Conservation (phyloP, 2,888 invertebrate species). For the Netelia melanura region DNA sequence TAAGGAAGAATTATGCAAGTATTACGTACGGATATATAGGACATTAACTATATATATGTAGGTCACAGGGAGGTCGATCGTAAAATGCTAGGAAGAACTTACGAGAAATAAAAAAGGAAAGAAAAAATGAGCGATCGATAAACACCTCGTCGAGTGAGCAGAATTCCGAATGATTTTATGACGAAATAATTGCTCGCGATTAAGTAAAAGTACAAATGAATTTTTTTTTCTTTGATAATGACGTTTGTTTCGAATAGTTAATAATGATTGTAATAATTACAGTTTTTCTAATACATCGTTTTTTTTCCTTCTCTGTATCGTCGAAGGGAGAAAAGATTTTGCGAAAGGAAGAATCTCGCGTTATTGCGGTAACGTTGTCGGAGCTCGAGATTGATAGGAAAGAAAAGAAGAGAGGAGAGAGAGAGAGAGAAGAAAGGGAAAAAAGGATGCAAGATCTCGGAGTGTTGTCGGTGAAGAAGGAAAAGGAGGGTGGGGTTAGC, state of each 20-base stretch:
- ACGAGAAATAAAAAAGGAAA: not conserved
- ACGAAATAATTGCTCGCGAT: not conserved
- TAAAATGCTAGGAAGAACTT: not conserved
- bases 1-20: slow-evolving; percentile 37
- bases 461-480: slow-evolving; percentile 18
- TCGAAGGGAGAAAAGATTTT: too few species aligned
- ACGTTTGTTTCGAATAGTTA: not conserved
- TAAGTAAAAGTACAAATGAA: not conserved
- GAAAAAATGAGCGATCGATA: not conserved
- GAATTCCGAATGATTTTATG: not conserved
- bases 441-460: not conserved
- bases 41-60: not conserved
- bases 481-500: not conserved
- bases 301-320: too few species aligned
- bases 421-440: slow-evolving; percentile 41
- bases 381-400: not conserved
- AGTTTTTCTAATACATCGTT: not conserved
- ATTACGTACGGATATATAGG: slow-evolving; percentile 4
- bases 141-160: not conserved
- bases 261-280: not conserved
- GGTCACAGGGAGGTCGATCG: not conserved
- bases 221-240: not conserved
- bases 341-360: too few species aligned
- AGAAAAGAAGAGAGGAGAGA: slow-evolving; percentile 16
- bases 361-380: too few species aligned